phyloP scores from a whole-genome alignment of 2,797 vertebrate species.

The Gouania willdenowi region DNA sequence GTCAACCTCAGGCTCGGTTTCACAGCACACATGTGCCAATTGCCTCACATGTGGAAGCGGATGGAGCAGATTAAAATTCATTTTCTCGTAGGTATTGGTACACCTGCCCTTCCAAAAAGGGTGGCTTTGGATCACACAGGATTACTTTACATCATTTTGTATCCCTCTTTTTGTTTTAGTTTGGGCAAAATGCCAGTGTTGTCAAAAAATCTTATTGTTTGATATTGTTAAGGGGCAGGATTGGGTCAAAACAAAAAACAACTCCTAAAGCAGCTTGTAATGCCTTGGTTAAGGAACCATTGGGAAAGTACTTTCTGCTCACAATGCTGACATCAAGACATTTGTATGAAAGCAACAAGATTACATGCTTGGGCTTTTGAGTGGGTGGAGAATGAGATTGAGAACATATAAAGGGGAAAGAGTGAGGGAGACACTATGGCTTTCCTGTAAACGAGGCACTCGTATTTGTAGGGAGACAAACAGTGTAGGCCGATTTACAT shows the following conservation, averaged over 20 bases:
- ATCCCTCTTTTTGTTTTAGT: background rate
- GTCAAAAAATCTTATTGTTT: slow-evolving; percentile 16
- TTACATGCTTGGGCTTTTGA: slow-evolving; percentile 69
- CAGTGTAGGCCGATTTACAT: slow-evolving; percentile 34
- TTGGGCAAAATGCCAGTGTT: slow-evolving; percentile 6
- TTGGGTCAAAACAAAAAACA: slow-evolving; percentile 27
- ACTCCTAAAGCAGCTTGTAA: slow-evolving; percentile 16
- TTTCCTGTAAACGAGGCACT: slow-evolving; percentile 55
- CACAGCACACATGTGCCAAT: slow-evolving; percentile 41
- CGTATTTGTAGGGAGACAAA: slow-evolving; percentile 41
- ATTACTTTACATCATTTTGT: slow-evolving; percentile 24
- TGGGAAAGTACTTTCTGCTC: slow-evolving; percentile 54
- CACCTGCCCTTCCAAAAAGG: slow-evolving; percentile 20
- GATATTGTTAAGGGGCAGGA: slow-evolving; percentile 11
- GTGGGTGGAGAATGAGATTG: slow-evolving; percentile 66
- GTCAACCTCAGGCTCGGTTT: slow-evolving; percentile 40
- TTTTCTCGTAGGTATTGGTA: slow-evolving; percentile 15
- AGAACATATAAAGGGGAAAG: slow-evolving; percentile 36
- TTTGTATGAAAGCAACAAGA: slow-evolving; percentile 68
- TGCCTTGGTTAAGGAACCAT: slow-evolving; percentile 37
- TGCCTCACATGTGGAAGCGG: slow-evolving; percentile 31
- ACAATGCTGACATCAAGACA: slow-evolving; percentile 72
- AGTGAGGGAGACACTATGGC: slow-evolving; percentile 34
- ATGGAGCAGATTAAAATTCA: slow-evolving; percentile 35
- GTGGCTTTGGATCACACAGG: slow-evolving; percentile 22